These are phyloP conservation scores for Setophaga coronata DNA, from an alignment of 2,113 vertebrate genomes.

Conservation along the genomic window DNA sequence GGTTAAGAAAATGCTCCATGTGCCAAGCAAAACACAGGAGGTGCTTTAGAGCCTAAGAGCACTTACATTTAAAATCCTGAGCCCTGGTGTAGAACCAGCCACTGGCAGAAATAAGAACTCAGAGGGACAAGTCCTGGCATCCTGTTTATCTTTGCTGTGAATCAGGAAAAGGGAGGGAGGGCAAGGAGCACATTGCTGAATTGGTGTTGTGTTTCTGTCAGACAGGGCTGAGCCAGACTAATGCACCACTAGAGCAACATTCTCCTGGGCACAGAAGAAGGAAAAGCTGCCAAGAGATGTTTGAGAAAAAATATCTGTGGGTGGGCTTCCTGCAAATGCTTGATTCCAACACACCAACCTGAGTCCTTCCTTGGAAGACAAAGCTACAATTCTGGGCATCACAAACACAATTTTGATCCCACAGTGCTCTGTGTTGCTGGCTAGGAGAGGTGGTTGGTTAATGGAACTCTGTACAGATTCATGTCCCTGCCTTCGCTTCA, in stretches of 20 bases:
- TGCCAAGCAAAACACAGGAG: not conserved
- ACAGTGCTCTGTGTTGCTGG: not conserved
- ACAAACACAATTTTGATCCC: not conserved
- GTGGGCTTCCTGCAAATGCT: not conserved
- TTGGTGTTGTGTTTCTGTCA: conserved; percentile 3
- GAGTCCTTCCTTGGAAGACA: not conserved
- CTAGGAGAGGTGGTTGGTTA: not conserved
- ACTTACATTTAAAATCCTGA: not conserved
- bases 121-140: not conserved
- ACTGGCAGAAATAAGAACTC: not conserved
- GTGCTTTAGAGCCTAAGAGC: not conserved
- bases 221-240: not conserved
- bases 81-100: not conserved
- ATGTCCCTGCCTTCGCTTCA: not conserved
- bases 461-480: conserved; percentile 18
- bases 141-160: not conserved
- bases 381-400: not conserved
- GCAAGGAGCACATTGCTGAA: not conserved
- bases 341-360: not conserved
- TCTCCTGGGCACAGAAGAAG: not conserved
- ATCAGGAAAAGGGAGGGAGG: not conserved
- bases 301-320: not conserved
- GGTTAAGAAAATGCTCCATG: not conserved
- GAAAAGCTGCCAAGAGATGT: not conserved
- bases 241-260: not conserved